phyloP scores from a whole-genome alignment of 2,113 vertebrate genomes.

The human region DNA sequence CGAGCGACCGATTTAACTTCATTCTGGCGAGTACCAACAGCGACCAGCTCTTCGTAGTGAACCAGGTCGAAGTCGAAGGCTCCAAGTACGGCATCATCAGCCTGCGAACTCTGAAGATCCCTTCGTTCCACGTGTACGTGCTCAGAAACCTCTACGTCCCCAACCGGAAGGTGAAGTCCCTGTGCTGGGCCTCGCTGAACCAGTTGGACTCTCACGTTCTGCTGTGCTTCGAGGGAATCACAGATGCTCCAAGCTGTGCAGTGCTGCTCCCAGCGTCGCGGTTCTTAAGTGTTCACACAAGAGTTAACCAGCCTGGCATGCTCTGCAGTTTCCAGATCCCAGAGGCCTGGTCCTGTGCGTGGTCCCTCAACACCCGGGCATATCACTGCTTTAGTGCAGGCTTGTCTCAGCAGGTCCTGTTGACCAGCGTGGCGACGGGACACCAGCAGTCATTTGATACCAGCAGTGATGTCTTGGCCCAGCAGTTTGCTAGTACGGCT shows the following conservation, averaged over 20 bases:
- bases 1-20: constrained; percentile 91
- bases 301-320: constrained; percentile 91
- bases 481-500: constrained; percentile 91
- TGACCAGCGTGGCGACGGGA: constrained; percentile 94
- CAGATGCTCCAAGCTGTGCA: constrained; percentile 92
- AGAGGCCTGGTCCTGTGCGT: constrained; percentile 96
- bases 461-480: constrained; percentile 92
- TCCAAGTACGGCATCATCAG: constrained; percentile 96
- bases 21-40: constrained; percentile 91
- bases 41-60: constrained; percentile 93
- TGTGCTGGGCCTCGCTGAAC: not conserved
- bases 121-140: constrained; percentile 89
- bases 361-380: constrained; percentile 94
- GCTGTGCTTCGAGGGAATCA: constrained; percentile 92
- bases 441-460: constrained; percentile 90
- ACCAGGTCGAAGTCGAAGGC: constrained; percentile 91
- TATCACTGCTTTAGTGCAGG: constrained; percentile 96
- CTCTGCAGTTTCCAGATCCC: constrained; percentile 96
- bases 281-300: constrained; percentile 90
- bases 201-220: not conserved
- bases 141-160: constrained; percentile 94
- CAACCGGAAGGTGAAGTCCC: constrained; percentile 88
- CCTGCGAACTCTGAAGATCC: constrained; percentile 86
- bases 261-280: constrained; percentile 94
- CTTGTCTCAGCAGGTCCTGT: constrained; percentile 90